Conservation (phyloP, 2,888 invertebrate genomes). For the Drosophila mimetica region DNA sequence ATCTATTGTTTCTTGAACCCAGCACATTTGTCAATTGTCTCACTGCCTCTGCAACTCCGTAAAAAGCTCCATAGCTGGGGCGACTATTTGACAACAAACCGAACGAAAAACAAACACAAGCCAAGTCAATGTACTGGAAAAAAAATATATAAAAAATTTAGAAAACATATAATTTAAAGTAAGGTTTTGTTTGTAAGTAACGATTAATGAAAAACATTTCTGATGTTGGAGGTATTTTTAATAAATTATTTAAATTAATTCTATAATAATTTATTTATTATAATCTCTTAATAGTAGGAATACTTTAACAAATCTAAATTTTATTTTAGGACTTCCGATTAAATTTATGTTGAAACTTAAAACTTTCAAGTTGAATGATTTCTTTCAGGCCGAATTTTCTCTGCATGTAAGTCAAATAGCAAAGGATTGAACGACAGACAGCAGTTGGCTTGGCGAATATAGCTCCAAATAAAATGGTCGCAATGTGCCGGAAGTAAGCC, state of each 20-base stretch:
- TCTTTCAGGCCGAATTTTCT: neutral
- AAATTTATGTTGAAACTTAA: neutral
- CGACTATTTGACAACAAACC: constrained; percentile 32
- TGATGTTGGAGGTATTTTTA: too few relatives aligned
- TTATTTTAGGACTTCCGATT: neutral
- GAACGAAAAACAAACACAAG: constrained; percentile 32
- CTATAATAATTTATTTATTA: too few relatives aligned
- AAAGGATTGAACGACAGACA: constrained; percentile 18
- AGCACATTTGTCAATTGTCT: constrained; percentile 34
- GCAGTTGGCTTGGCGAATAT: constrained; percentile 47
- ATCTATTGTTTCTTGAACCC: constrained; percentile 23
- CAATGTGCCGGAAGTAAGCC: constrained; percentile 78
- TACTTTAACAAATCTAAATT: too few relatives aligned
- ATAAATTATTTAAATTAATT: too few relatives aligned
- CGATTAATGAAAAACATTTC: too few relatives aligned
- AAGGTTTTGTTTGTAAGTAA: too few relatives aligned
- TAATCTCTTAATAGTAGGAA: too few relatives aligned
- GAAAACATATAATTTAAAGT: too few relatives aligned
- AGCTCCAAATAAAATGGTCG: constrained; percentile 77
- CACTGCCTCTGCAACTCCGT: constrained; percentile 18
- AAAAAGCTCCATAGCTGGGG: constrained; percentile 5
- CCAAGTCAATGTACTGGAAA: constrained; percentile 3
- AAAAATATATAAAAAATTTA: too few relatives aligned
- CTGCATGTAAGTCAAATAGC: constrained; percentile 4
- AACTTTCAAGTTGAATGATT: neutral